These are phyloP conservation scores for Dorcus hopei DNA, from an alignment of 2,888 invertebrate species.

Conservation along the genomic window DNA sequence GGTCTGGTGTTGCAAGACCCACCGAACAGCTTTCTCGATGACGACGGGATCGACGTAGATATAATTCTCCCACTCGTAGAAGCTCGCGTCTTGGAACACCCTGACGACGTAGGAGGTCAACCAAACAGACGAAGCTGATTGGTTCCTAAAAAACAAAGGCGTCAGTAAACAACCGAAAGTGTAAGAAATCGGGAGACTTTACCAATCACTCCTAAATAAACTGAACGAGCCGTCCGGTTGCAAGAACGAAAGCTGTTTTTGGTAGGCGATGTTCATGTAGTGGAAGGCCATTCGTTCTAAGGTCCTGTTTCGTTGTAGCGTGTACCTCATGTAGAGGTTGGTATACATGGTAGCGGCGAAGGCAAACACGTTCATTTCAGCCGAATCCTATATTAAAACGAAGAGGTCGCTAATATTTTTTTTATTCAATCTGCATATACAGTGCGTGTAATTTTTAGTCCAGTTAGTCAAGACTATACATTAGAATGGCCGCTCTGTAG, in stretches of 20 bases:
- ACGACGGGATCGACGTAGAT: constrained; percentile 89
- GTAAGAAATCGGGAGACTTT: constrained; percentile 6
- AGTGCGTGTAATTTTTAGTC: too few species aligned
- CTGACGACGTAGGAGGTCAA: constrained; percentile 88
- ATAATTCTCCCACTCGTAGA: constrained; percentile 96
- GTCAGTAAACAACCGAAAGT: constrained; percentile 6
- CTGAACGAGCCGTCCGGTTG: constrained; percentile 88
- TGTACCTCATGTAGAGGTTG: constrained; percentile 83
- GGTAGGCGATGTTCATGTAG: constrained; percentile 87
- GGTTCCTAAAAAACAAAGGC: constrained; percentile 60
- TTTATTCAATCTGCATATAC: background rate
- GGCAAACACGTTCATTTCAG: constrained; percentile 94
- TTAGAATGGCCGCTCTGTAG: too few species aligned
- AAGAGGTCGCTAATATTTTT: background rate
- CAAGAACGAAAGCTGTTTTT: constrained; percentile 88
- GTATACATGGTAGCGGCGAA: constrained; percentile 94
- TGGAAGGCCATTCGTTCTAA: constrained; percentile 79
- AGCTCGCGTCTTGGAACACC: constrained; percentile 86
- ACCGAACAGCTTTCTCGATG: constrained; percentile 79
- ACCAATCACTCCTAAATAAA: constrained; percentile 90
- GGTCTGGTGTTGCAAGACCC: constrained; percentile 83
- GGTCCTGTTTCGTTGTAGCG: constrained; percentile 82
- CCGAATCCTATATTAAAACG: constrained; percentile 62
- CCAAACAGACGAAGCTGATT: constrained; percentile 86
- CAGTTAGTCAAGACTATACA: too few species aligned